Evolutionary conservation across 2,888 invertebrate genomes (phyloP), one percentile per base, ranked within the genome.

Genomic region (Tiphia femorata): DNA sequence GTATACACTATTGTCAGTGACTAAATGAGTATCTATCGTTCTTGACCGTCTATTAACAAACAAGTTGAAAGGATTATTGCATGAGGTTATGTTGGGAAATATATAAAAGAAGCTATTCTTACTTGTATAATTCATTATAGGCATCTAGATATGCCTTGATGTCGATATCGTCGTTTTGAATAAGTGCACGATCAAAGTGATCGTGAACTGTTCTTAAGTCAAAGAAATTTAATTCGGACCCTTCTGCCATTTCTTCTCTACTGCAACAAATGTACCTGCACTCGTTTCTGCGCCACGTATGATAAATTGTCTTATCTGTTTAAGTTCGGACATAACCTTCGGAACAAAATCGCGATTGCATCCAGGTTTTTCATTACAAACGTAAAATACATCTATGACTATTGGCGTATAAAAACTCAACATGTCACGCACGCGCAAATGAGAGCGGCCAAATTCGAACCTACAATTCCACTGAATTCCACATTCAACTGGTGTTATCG

Each of bases 101-200:
- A 21, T 29, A 10, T 44, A 10, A 17, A 20, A n/a, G 27, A 7
- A 3, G 16, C 20, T 84, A 87, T 86, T 84, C 88, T 86, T 85
- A 94, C 94, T 92, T 94, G 80, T 92, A 91, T 48, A 95, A 86
- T 85, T 95, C 94, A 77, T 90, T 91, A 81, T 92, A 95, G 54
- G 92, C 93, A 58, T 89, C 88, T 47, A 95, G 86, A 78, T 95
- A 95, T 33, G 88, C 87, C 67, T 89, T 89, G 73, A 94, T 84
- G 41, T 88, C 84, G 6, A 95, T 87, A 80, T 94, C 93, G 67
- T 92, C 91, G 19, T 90, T 89, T 48, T 90, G 89, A 62, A 88
- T 84, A 4, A 92, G 83, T 49, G 91, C 86, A 41, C 86, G 85
- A 75, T 88, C 86, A 77, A 93, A 93, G 72, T 88, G 85, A 78